These are phyloP conservation scores for Diarsia brunnea DNA, from an alignment of 2,888 invertebrate species.

Conservation along the genomic window DNA sequence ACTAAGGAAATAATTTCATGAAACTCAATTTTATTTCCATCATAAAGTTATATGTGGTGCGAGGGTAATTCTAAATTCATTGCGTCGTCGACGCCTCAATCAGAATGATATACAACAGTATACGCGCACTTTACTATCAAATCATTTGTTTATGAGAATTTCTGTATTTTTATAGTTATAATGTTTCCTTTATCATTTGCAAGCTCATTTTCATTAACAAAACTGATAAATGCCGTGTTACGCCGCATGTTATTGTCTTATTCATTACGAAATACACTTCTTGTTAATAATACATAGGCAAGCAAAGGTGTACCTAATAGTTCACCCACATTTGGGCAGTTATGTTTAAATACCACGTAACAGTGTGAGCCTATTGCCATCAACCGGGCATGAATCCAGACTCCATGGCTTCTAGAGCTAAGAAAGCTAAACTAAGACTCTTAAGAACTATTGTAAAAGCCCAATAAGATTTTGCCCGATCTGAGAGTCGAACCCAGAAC, in stretches of 20 bases:
- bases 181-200: neutral
- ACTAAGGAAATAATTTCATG: constrained; percentile 36
- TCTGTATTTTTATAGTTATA: neutral
- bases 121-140: constrained; percentile 15
- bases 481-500: no score
- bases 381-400: no score
- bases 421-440: no score
- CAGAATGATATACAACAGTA: constrained; percentile 24
- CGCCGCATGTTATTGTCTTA: no score
- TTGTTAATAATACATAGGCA: no score
- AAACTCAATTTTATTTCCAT: constrained; percentile 58
- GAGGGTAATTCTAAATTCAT: constrained; percentile 50
- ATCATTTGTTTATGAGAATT: constrained; percentile 21
- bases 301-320: no score
- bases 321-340: no score
- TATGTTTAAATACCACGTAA: no score
- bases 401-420: no score
- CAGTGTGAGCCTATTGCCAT: no score
- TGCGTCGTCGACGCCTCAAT: constrained; percentile 39
- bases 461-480: no score
- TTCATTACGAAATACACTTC: neutral
- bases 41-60: constrained; percentile 53
- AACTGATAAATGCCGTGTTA: neutral
- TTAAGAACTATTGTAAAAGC: no score
- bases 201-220: neutral